Conservation (phyloP, 2,113 vertebrate genomes). For the Anguilla japonica region DNA sequence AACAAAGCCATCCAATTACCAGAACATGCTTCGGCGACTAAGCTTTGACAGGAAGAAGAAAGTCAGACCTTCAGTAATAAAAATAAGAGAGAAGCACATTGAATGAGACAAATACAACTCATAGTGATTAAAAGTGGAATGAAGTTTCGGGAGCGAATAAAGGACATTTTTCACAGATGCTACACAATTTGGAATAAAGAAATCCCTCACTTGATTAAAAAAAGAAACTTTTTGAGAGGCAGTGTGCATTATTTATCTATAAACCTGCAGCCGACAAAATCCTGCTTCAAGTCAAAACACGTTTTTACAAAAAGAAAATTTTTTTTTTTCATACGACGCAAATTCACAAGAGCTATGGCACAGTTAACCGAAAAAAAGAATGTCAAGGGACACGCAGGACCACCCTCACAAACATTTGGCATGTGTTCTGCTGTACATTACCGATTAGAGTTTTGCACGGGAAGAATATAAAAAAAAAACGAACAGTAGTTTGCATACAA, state of each 20-base stretch:
- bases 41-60: background rate
- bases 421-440: slow-evolving; percentile 58
- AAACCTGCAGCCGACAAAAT: background rate
- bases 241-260: background rate
- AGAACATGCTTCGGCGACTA: background rate
- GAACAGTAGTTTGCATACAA: slow-evolving; percentile 55
- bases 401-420: slow-evolving; percentile 39
- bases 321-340: background rate
- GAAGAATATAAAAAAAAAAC: slow-evolving; percentile 51
- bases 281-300: background rate
- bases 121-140: background rate
- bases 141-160: background rate
- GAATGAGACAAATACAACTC: too few relatives aligned
- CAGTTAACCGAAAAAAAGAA: background rate
- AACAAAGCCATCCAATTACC: background rate
- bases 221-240: background rate
- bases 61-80: too few relatives aligned
- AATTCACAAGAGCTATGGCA: background rate
- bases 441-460: slow-evolving; percentile 39
- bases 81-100: too few relatives aligned
- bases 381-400: slow-evolving; percentile 45
- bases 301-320: background rate
- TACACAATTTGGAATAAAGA: background rate
- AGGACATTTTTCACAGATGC: background rate
- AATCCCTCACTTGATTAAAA: background rate